phyloP scores from a whole-genome alignment of 2,113 vertebrate species.

The Diadophis punctatus region DNA sequence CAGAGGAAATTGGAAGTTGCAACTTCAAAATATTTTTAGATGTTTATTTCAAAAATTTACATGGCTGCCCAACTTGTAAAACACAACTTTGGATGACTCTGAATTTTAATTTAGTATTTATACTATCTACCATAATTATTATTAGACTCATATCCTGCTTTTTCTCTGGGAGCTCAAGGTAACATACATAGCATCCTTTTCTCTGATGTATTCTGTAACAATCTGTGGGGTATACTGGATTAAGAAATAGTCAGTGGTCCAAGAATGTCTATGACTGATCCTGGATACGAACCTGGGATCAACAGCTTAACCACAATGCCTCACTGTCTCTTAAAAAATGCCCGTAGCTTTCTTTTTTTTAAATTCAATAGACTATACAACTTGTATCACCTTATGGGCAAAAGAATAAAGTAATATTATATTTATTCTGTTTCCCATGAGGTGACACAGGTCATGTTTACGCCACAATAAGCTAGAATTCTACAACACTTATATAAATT shows the following conservation, averaged over 20 bases:
- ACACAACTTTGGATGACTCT: not conserved
- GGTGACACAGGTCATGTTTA: not conserved
- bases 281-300: not conserved
- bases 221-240: not conserved
- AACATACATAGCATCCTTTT: not conserved
- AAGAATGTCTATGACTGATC: not conserved
- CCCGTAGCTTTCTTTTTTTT: not conserved
- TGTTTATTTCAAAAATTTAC: not conserved
- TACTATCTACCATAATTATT: not conserved
- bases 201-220: not conserved
- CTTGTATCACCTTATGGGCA: not conserved
- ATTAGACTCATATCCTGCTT: not conserved
- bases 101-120: not conserved
- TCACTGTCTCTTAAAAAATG: not conserved
- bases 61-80: not conserved
- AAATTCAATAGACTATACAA: not conserved
- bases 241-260: not conserved
- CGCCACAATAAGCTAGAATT: not conserved
- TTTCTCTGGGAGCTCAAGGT: not conserved
- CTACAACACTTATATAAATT: not conserved
- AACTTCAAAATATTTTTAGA: not conserved
- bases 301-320: not conserved
- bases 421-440: not conserved
- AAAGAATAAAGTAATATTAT: not conserved
- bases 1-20: not conserved